Conservation (phyloP, 2,113 vertebrate genomes). For the Hydrochoerus hydrochaeris region DNA sequence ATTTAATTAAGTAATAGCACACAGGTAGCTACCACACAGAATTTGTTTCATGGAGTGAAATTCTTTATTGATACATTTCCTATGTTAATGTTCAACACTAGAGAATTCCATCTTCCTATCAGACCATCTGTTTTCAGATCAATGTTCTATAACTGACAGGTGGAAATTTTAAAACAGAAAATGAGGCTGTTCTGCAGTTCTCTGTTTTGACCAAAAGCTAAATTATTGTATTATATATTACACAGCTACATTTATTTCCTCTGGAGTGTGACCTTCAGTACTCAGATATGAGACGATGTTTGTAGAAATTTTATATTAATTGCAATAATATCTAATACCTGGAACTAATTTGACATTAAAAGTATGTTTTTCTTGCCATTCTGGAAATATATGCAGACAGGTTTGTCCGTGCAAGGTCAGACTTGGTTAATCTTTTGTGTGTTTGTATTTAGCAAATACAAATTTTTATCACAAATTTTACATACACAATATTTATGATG, state of each 20-base stretch:
- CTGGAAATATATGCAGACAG: background rate
- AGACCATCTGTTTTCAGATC: slow-evolving; percentile 57
- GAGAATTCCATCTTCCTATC: slow-evolving; percentile 26
- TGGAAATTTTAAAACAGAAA: slow-evolving; percentile 66
- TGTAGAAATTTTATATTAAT: slow-evolving; percentile 5
- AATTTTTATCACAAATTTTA: too few relatives aligned
- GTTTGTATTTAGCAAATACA: background rate
- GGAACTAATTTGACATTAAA: background rate
- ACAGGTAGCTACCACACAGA: background rate
- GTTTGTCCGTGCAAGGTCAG: accelerated
- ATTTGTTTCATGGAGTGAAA: background rate
- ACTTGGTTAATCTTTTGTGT: background rate
- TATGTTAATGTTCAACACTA: slow-evolving; percentile 46
- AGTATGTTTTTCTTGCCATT: background rate
- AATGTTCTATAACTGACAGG: slow-evolving; percentile 52
- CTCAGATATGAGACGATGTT: slow-evolving; percentile 42
- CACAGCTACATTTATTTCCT: slow-evolving; percentile 60
- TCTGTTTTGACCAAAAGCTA: slow-evolving; percentile 61
- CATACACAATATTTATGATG: too few relatives aligned
- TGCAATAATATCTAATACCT: background rate
- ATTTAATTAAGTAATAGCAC: background rate
- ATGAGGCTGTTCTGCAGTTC: slow-evolving; percentile 66
- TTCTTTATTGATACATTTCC: slow-evolving; percentile 27
- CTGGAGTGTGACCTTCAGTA: slow-evolving; percentile 47
- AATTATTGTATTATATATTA: slow-evolving; percentile 49